These are phyloP conservation scores for Channa striata DNA, from an alignment of 2,797 vertebrate genomes.

Conservation along the genomic window DNA sequence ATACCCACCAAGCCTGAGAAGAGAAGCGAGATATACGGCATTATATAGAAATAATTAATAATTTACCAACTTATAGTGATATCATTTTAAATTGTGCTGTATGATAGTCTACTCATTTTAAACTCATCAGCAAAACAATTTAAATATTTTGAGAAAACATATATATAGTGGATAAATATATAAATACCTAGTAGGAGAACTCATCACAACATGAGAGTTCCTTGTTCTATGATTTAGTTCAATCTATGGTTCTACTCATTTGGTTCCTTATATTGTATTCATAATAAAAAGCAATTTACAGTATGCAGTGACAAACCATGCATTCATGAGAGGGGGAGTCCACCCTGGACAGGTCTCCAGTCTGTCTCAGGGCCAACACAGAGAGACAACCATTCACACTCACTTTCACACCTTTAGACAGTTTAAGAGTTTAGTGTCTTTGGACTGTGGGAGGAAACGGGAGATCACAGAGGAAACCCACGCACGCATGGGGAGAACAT, in stretches of 20 bases:
- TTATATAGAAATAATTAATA: slow-evolving; percentile 1
- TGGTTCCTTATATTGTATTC: slow-evolving; percentile 1
- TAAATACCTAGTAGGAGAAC: slow-evolving; percentile 2
- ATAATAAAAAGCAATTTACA: neutral
- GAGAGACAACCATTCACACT: too few relatives aligned
- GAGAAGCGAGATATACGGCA: neutral
- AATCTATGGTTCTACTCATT: neutral
- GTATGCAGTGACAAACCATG: neutral
- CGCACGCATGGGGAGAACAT: too few relatives aligned
- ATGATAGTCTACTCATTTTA: too few relatives aligned
- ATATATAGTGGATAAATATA: slow-evolving; percentile 5
- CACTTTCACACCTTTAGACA: too few relatives aligned
- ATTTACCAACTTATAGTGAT: neutral
- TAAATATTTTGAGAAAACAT: too few relatives aligned
- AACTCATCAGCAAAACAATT: too few relatives aligned
- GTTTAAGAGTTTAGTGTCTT: too few relatives aligned
- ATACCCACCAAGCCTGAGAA: slow-evolving; percentile 16
- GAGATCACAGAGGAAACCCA: too few relatives aligned
- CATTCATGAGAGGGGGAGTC: too few relatives aligned
- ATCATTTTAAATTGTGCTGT: neutral
- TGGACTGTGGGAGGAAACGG: too few relatives aligned
- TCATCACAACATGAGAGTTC: slow-evolving; percentile 2
- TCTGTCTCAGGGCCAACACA: too few relatives aligned
- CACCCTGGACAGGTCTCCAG: too few relatives aligned
- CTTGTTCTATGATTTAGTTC: neutral